Base-by-base conservation (phyloP, 2,888 invertebrate species). In the Aphodius sticticus region DNA sequence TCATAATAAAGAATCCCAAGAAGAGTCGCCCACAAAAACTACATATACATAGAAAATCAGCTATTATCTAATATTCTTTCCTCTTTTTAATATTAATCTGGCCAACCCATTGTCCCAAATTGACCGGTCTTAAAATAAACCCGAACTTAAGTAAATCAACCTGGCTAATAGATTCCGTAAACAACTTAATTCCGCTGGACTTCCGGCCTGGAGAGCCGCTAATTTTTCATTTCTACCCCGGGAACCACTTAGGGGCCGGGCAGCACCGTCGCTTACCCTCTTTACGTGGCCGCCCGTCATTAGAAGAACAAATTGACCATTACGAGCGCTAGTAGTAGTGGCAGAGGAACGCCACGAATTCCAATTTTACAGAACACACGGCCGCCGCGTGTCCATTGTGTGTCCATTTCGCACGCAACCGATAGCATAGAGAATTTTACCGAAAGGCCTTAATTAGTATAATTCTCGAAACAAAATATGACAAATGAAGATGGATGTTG, bases 401-500 rank as follows among this genome's bases (percentile, higher is more conserved):
- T 53, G 53, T 53, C 53, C 53, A 53, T 53, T 53, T 53, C 53
- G 12, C 53, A 53, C 53, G 53, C 53, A 53, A 53, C 53, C 53
- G 53, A 53, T 53, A 7, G 53, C 53, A 53, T 12, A 5, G 53
- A 53, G 74, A n/a, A 35, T 74, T 74, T 26, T n/a, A 74, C 7
- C n/a, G 74, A 74, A 74, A 36, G 37, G 74, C n/a, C 36, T 36
- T 37, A 74, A 74, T 74, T 74, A 74, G 74, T 35, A 36, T 74
- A 74, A 74, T 37, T 74, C 37, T 35, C n/a, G 74, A 26, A 74
- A 74, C 74, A 74, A 74, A 74, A 74, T 74, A 74, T 36, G 74
- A 74, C 74, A 74, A 35, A 74, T 74, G 74, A 74, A 74, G 74
- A 74, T 74, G 35, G 74, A 74, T 74, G 74, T 36, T 36, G 35